A percentile compares a stretch with the other conserved stretches of the same genome.
These are phyloP conservation scores for Sebastiscus tertius DNA, from an alignment of 2,797 vertebrate genomes.

Conservation along the genomic window DNA sequence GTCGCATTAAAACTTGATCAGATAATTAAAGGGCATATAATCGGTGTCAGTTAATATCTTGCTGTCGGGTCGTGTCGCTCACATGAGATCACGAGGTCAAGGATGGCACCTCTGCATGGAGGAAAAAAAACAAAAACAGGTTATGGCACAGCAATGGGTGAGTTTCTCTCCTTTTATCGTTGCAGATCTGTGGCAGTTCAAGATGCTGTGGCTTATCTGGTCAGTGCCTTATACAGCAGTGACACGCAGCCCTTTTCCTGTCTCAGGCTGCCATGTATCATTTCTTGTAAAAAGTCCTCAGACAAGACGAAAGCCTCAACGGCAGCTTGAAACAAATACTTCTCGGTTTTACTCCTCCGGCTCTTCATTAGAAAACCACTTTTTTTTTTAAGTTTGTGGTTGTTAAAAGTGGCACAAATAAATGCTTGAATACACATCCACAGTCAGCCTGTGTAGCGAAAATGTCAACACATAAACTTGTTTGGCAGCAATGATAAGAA, in stretches of 20 bases:
- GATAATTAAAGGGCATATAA: not conserved
- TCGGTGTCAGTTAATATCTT: not conserved
- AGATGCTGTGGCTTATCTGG: slow-evolving; percentile 77
- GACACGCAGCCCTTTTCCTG: slow-evolving; percentile 73
- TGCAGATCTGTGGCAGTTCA: slow-evolving; percentile 60
- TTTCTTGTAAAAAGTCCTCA: slow-evolving; percentile 80
- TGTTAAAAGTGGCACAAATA: slow-evolving; percentile 45
- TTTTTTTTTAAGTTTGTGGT: slow-evolving; percentile 6
- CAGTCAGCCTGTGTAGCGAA: slow-evolving; percentile 13
- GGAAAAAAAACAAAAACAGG: slow-evolving; percentile 33
- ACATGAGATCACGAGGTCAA: slow-evolving; percentile 53
- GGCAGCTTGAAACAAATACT: slow-evolving; percentile 40
- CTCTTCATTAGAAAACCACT: not conserved
- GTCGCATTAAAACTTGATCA: not conserved
- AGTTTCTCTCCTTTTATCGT: slow-evolving; percentile 41
- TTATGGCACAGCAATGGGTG: slow-evolving; percentile 47
- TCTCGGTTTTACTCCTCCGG: slow-evolving; percentile 67
- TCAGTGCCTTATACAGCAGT: slow-evolving; percentile 72
- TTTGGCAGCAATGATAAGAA: slow-evolving; percentile 69
- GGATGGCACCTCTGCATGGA: slow-evolving; percentile 38
- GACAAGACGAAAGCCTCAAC: slow-evolving; percentile 62
- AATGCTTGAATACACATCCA: not conserved
- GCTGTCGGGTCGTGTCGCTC: not conserved
- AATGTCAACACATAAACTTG: slow-evolving; percentile 47
- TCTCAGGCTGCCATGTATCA: slow-evolving; percentile 66